Conservation (phyloP, 2,888 invertebrate species). For the Agrotis exclamationis region DNA sequence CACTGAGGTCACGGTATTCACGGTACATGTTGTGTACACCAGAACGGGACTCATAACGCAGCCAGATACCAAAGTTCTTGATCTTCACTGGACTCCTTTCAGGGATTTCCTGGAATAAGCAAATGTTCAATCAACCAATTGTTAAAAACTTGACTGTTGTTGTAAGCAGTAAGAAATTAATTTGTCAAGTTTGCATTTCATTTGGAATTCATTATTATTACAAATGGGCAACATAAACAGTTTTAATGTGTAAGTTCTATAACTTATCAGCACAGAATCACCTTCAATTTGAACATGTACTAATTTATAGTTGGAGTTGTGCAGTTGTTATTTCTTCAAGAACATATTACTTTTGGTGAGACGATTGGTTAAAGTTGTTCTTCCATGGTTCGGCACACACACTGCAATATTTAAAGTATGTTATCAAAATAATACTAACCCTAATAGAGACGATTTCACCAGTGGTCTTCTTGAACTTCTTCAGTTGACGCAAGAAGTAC, state of each 20-base stretch:
- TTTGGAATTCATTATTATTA: too few species aligned
- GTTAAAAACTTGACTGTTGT: too few species aligned
- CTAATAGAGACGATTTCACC: constrained; percentile 99
- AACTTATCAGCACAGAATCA: too few species aligned
- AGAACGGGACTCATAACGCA: constrained; percentile 99
- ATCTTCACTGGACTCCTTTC: constrained; percentile 98
- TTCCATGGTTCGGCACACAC: neutral
- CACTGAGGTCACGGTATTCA: constrained; percentile 99
- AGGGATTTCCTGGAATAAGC: constrained; percentile 92
- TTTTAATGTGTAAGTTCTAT: too few species aligned
- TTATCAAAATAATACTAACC: constrained; percentile 82
- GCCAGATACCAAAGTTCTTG: constrained; percentile 99
- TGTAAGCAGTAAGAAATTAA: too few species aligned
- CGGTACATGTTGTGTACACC: constrained; percentile 99
- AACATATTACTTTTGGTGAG: too few species aligned
- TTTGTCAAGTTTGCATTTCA: too few species aligned
- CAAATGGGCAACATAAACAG: too few species aligned
- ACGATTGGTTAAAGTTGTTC: too few species aligned
- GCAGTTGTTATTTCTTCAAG: too few species aligned
- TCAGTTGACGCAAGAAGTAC: constrained; percentile 99
- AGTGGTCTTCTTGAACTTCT: constrained; percentile 99
- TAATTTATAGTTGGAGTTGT: too few species aligned
- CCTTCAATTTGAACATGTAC: too few species aligned
- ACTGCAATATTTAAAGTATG: neutral
- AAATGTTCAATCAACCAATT: neutral